phyloP scores from a whole-genome alignment of 1,140 invertebrate genomes.

The Olivierus martensii region DNA sequence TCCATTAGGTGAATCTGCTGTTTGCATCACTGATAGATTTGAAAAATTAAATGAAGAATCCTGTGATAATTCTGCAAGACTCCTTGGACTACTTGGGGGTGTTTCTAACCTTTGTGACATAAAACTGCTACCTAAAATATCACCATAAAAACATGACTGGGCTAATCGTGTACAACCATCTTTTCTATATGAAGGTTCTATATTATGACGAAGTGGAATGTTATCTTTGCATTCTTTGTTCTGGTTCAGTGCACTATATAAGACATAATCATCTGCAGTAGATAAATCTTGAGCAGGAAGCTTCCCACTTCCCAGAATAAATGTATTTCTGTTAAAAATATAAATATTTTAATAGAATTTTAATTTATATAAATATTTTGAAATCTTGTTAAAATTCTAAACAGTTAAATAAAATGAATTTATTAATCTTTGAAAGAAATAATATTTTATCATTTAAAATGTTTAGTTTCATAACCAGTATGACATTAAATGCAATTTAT shows the following conservation, averaged over 20 bases:
- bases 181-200: too few relatives aligned
- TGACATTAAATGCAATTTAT: too few relatives aligned
- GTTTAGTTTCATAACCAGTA: too few relatives aligned
- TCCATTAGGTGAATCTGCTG: background rate
- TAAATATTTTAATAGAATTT: too few relatives aligned
- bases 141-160: background rate
- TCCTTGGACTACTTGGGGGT: background rate
- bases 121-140: background rate
- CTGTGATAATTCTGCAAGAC: background rate
- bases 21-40: background rate
- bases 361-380: too few relatives aligned
- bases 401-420: too few relatives aligned
- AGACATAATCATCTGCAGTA: conserved; percentile 31
- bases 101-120: background rate
- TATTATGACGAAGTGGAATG: too few relatives aligned
- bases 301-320: conserved; percentile 25
- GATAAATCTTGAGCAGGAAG: conserved; percentile 24
- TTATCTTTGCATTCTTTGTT: background rate
- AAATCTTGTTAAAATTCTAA: too few relatives aligned
- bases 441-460: too few relatives aligned
- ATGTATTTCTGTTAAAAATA: too few relatives aligned
- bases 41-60: background rate
- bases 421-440: too few relatives aligned
- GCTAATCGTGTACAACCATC: too few relatives aligned
- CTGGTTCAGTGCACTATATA: conserved; percentile 26